Percentiles rank a stretch among this genome's conserved stretches.
Conservation (phyloP, 1,140 invertebrate genomes). For the Diorhabda sublineata region DNA sequence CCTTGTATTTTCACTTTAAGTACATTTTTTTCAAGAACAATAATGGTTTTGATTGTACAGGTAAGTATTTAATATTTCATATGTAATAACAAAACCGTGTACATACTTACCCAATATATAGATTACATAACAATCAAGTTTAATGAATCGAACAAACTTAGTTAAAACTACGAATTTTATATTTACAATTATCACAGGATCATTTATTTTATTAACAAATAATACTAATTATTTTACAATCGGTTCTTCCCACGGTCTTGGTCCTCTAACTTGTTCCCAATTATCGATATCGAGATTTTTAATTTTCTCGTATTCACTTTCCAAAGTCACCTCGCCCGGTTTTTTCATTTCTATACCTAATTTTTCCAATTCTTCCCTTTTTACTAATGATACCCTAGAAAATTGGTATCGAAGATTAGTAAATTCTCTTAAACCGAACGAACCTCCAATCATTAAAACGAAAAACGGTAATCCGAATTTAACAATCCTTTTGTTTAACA, state of each 20-base stretch:
- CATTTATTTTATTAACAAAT: not conserved
- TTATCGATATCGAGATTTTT: conserved; percentile 68
- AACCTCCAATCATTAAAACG: conserved; percentile 62
- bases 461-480: conserved; percentile 65
- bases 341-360: conserved; percentile 63
- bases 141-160: too few species aligned
- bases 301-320: conserved; percentile 68
- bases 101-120: too few species aligned
- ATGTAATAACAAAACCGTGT: too few species aligned
- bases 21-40: too few species aligned
- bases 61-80: too few species aligned
- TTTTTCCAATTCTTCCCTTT: conserved; percentile 59
- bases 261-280: conserved; percentile 75
- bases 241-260: conserved; percentile 72
- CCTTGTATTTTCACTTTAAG: too few species aligned
- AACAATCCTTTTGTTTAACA: conserved; percentile 39
- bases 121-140: too few species aligned
- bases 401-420: conserved; percentile 66
- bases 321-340: conserved; percentile 62
- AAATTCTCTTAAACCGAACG: conserved; percentile 68
- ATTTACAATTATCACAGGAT: conserved; percentile 17
- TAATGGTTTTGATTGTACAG: too few species aligned
- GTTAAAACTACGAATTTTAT: not conserved
- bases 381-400: conserved; percentile 55
- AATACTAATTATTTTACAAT: not conserved